These are phyloP conservation scores for Balanococcus diminutus DNA, from an alignment of 2,888 invertebrate genomes.

Conservation along the genomic window DNA sequence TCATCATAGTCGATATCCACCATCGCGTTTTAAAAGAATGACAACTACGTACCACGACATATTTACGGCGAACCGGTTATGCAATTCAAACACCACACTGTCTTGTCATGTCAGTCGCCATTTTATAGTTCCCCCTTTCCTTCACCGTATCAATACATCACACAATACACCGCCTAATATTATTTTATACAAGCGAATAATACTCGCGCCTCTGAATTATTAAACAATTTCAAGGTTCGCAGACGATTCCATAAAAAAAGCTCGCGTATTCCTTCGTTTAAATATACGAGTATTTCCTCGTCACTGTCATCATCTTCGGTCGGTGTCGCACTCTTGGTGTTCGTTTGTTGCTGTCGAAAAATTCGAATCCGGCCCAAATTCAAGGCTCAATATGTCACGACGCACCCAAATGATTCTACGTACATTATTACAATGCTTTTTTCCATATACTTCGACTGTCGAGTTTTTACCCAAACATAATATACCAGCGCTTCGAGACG, in stretches of 20 bases:
- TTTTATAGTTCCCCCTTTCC: neutral
- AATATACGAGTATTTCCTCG: neutral
- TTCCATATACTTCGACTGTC: neutral
- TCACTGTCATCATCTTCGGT: neutral
- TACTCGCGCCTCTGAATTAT: neutral
- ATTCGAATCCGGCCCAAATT: neutral
- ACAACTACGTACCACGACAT: neutral
- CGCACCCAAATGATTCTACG: neutral
- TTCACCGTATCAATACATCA: neutral
- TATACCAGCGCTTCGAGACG: neutral
- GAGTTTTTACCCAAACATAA: neutral
- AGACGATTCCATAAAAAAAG: neutral
- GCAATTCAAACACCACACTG: neutral
- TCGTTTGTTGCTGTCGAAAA: neutral
- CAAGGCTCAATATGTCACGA: neutral
- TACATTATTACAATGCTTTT: too few species aligned
- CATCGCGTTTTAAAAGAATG: too few species aligned
- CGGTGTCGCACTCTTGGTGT: neutral
- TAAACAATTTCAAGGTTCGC: neutral
- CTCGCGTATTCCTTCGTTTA: too few species aligned
- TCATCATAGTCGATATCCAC: too few species aligned
- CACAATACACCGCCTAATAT: neutral
- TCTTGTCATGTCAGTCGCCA: slow-evolving; percentile 4
- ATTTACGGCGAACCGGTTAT: slow-evolving; percentile 37
- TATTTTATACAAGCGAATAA: neutral